phyloP scores from a whole-genome alignment of 2,797 vertebrate genomes.

The Pseudopleuronectes americanus region DNA sequence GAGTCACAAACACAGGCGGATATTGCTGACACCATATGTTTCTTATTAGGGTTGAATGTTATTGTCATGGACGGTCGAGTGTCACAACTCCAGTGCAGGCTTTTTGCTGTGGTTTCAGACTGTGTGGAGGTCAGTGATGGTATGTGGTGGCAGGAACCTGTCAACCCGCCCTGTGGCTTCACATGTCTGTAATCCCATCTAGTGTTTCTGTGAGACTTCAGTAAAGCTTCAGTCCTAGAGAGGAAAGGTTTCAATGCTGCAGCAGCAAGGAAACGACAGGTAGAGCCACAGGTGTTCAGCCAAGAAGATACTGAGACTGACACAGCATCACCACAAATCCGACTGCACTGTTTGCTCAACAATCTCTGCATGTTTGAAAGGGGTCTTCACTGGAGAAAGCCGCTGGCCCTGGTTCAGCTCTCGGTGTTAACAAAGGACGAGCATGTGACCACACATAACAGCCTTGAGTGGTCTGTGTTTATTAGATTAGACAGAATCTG shows the following conservation, averaged over 20 bases:
- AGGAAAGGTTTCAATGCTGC: background rate
- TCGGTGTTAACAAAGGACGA: conserved; percentile 40
- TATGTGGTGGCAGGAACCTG: conserved; percentile 11
- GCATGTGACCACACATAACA: conserved; percentile 66
- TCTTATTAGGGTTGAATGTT: conserved; percentile 55
- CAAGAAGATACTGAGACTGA: conserved; percentile 3
- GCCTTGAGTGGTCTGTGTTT: conserved; percentile 55
- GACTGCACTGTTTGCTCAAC: conserved; percentile 1
- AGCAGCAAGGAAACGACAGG: conserved; percentile 22
- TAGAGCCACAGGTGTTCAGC: conserved; percentile 31
- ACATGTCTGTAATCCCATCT: conserved; percentile 14
- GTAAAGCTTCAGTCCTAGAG: conserved; percentile 3
- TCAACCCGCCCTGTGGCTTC: background rate
- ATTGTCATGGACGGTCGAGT: conserved; percentile 61
- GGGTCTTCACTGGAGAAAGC: conserved; percentile 18
- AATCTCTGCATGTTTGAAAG: conserved; percentile 7
- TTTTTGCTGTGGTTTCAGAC: conserved; percentile 48
- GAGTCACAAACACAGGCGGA: conserved; percentile 25
- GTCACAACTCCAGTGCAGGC: conserved; percentile 48
- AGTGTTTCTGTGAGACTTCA: conserved; percentile 15
- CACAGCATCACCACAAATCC: conserved; percentile 10
- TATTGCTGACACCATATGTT: conserved; percentile 60
- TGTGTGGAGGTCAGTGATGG: conserved; percentile 23
- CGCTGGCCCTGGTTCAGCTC: conserved; percentile 21
- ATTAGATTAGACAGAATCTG: conserved; percentile 69